These are phyloP conservation scores for Drosophila barbarae DNA, from an alignment of 2,888 invertebrate species.

Conservation along the genomic window DNA sequence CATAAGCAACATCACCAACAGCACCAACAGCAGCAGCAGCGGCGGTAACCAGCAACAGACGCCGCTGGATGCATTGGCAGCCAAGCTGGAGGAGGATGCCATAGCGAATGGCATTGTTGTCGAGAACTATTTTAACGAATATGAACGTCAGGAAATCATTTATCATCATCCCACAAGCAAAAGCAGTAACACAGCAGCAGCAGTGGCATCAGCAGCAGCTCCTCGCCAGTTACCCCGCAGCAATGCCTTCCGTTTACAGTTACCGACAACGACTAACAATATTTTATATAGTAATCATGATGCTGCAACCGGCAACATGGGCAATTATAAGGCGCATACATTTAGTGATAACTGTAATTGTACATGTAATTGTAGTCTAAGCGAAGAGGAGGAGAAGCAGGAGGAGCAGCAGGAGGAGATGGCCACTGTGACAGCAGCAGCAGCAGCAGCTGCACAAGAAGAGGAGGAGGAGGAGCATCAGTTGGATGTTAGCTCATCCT, in stretches of 20 bases:
- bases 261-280: constrained; percentile 66
- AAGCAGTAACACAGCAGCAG: constrained; percentile 42
- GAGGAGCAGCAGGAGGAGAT: background rate
- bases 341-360: constrained; percentile 71
- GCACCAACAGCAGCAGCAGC: constrained; percentile 39
- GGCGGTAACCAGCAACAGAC: constrained; percentile 39
- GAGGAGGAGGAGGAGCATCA: constrained; percentile 8
- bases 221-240: constrained; percentile 52
- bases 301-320: constrained; percentile 52
- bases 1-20: constrained; percentile 28
- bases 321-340: constrained; percentile 68
- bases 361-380: constrained; percentile 72
- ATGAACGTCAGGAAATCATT: constrained; percentile 79
- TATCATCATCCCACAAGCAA: constrained; percentile 70
- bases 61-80: constrained; percentile 43
- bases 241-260: constrained; percentile 70
- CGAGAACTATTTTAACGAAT: constrained; percentile 79
- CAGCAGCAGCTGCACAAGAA: background rate
- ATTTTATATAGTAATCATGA: constrained; percentile 66
- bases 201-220: constrained; percentile 43
- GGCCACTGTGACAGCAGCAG: constrained; percentile 28
- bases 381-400: constrained; percentile 24
- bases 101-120: constrained; percentile 71
- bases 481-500: constrained; percentile 39
- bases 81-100: constrained; percentile 23